phyloP scores from a whole-genome alignment of 2,888 invertebrate species.

The Iphiclides podalirius region DNA sequence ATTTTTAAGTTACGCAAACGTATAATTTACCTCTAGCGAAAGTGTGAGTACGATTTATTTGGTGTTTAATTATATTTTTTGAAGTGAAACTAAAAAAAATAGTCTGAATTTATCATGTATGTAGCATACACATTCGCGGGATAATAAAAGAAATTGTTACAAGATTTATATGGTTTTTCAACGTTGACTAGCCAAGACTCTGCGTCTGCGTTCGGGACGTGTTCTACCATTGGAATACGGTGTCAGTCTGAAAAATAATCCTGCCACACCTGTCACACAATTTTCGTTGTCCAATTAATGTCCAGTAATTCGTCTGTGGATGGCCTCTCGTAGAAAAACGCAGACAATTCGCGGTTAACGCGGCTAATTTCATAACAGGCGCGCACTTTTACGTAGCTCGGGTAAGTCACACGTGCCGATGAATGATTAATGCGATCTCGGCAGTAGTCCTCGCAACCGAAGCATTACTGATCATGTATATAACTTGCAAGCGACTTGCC shows the following conservation, averaged over 20 bases:
- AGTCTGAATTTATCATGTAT: no score
- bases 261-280: conserved; percentile 43
- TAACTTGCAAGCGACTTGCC: conserved; percentile 44
- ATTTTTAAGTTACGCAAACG: no score
- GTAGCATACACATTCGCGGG: no score
- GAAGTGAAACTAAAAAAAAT: no score
- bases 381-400: conserved; percentile 75
- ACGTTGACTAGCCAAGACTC: no score
- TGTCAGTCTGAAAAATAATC: not conserved
- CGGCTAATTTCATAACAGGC: conserved; percentile 77
- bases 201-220: no score
- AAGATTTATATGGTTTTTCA: no score
- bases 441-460: conserved; percentile 44
- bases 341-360: conserved; percentile 57
- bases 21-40: no score
- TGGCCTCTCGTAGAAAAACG: conserved; percentile 63
- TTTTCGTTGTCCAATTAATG: conserved; percentile 77
- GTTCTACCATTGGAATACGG: not conserved
- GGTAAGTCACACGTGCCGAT: conserved; percentile 55
- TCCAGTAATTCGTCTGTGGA: conserved; percentile 73
- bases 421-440: conserved; percentile 72
- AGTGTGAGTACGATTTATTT: no score
- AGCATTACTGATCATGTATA: conserved; percentile 52
- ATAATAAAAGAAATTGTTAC: no score
- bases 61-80: no score